Base-by-base conservation (phyloP, 2,888 invertebrate genomes). In the Ctenicera cuprea region DNA sequence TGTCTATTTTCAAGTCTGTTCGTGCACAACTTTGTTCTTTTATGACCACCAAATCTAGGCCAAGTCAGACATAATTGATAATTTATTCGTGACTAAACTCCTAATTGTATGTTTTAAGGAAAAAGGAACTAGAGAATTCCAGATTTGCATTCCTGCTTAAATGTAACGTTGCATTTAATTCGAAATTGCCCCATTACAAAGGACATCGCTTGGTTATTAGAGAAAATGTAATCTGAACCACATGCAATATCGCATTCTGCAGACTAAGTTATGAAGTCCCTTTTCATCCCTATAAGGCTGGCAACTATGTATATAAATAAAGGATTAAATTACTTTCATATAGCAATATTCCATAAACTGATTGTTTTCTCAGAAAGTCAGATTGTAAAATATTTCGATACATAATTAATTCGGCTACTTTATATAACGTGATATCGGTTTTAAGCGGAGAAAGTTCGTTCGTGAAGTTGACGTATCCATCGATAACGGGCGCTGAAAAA, bases 101-200 rank as follows among this genome's bases (percentile, higher is more conserved):
- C 52, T 67, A 67, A 67, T 62, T 62, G 57, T n/a, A 30, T n/a
- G 62, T 22, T 52, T 9, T 26, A 63, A 48, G 48, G 45, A 52
- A 41, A 20, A 52, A 66, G 54, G 66, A 66, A 64, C 14, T 57
- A 16, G 57, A 43, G 67, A 57, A 67, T 57, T 67, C 14, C 43
- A 33, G 57, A 67, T 67, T 67, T 67, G 33, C 67, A 67, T 67
- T 66, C 57, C 54, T 57, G 30, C 22, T 57, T 22, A 20, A 38
- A 30, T 66, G 54, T 54, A 66, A 52, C 37, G 22, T 67, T 57
- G 57, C 54, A 67, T 67, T 67, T 67, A 57, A 57, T 57, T 41
- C 43, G n/a, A 30, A 43, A 57, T 43, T 33, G 38, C 22, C 11
- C 57, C 22, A 37, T 65, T 65, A 50, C 65, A 50, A 26, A 65